Percentiles rank a stretch among this genome's conserved stretches.
These are phyloP conservation scores for Lagopus muta DNA, from an alignment of 2,113 vertebrate genomes.

Conservation along the genomic window DNA sequence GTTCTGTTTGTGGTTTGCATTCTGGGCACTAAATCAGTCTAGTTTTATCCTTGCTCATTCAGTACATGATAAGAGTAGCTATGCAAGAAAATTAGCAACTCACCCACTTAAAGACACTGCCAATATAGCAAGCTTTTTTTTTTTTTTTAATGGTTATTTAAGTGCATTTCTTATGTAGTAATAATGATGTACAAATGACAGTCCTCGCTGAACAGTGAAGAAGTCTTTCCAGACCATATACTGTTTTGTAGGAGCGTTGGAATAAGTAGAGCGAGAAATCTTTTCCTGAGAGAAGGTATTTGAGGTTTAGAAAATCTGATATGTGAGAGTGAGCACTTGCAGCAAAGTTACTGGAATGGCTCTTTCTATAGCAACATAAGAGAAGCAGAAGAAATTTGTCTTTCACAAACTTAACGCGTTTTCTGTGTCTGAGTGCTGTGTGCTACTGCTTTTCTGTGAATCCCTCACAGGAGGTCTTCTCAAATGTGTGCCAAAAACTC, in stretches of 20 bases:
- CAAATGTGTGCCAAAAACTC: not conserved
- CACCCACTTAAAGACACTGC: not conserved
- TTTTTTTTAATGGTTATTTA: not conserved
- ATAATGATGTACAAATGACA: not conserved
- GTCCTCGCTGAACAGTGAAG: not conserved
- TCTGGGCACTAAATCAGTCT: not conserved
- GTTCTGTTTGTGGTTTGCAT: not conserved
- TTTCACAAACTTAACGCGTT: not conserved
- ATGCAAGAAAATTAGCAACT: not conserved
- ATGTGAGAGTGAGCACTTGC: not conserved
- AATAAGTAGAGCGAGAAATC: not conserved
- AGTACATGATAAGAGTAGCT: not conserved
- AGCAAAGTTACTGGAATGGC: not conserved
- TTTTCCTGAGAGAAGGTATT: not conserved
- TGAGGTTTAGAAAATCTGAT: not conserved
- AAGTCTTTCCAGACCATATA: fast-evolving
- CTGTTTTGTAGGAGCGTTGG: not conserved
- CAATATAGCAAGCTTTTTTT: not conserved
- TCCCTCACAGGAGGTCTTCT: not conserved
- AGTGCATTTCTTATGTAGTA: not conserved
- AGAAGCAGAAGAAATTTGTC: not conserved
- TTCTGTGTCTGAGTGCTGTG: not conserved
- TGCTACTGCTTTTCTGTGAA: not conserved
- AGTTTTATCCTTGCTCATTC: not conserved
- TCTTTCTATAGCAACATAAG: not conserved